Conservation (phyloP, 2,113 vertebrate species). For the Platanista minor region DNA sequence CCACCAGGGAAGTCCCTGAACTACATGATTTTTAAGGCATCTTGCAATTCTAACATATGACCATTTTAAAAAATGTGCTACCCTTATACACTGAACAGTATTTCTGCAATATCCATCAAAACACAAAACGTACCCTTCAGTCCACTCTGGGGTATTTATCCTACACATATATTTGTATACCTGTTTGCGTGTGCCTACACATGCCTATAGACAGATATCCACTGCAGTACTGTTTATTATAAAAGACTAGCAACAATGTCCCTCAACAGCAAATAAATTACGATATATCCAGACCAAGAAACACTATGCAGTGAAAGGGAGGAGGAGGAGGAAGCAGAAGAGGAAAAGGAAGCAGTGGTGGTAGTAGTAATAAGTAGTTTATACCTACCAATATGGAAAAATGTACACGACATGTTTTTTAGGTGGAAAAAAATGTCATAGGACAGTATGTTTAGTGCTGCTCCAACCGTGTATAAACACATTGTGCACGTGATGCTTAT, state of each 20-base stretch:
- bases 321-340: background rate
- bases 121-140: background rate
- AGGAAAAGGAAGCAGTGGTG: background rate
- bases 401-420: background rate
- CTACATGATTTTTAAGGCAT: background rate
- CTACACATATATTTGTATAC: background rate
- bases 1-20: background rate
- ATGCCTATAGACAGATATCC: background rate
- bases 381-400: background rate
- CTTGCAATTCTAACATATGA: background rate
- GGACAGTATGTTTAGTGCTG: background rate
- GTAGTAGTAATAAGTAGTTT: background rate
- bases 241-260: background rate
- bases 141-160: background rate
- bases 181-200: background rate
- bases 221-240: background rate
- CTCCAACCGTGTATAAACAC: too few relatives aligned
- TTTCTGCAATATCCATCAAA: background rate
- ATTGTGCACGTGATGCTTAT: fast-evolving
- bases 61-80: background rate
- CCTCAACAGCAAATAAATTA: background rate
- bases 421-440: background rate
- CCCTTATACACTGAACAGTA: too few relatives aligned
- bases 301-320: background rate
- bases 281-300: background rate